A percentile compares a stretch with the other conserved stretches of the same genome.
These are phyloP conservation scores for Rafetus swinhoei DNA, from an alignment of 2,113 vertebrate genomes.

Conservation along the genomic window DNA sequence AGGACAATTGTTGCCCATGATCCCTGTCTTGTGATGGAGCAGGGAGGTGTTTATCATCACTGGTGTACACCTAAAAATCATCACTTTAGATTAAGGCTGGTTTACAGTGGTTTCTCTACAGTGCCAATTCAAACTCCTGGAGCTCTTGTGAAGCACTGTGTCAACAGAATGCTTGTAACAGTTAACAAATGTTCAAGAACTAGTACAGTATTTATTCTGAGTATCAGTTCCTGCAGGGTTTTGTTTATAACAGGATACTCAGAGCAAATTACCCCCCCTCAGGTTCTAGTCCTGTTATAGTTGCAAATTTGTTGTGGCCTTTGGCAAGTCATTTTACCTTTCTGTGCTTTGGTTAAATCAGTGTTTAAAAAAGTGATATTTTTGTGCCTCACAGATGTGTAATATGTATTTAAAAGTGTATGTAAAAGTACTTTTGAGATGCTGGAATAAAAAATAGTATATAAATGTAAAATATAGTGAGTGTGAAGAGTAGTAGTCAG, in stretches of 20 bases:
- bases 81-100: not conserved
- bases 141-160: not conserved
- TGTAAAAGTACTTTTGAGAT: accelerated
- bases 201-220: not conserved
- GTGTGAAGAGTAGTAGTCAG: accelerated
- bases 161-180: not conserved
- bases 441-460: accelerated
- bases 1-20: accelerated
- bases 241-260: not conserved
- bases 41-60: not conserved
- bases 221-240: not conserved
- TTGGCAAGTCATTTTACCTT: not conserved
- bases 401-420: accelerated
- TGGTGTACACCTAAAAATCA: not conserved
- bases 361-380: accelerated
- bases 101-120: not conserved
- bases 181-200: not conserved
- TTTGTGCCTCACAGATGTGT: accelerated
- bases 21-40: accelerated
- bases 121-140: not conserved
- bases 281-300: not conserved
- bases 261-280: not conserved
- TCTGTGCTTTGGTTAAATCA: not conserved
- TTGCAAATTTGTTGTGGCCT: not conserved
- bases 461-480: not conserved